Percentiles rank a stretch among this genome's conserved stretches.
phyloP scores from a whole-genome alignment of 2,113 vertebrate genomes.

The Noctilio leporinus region DNA sequence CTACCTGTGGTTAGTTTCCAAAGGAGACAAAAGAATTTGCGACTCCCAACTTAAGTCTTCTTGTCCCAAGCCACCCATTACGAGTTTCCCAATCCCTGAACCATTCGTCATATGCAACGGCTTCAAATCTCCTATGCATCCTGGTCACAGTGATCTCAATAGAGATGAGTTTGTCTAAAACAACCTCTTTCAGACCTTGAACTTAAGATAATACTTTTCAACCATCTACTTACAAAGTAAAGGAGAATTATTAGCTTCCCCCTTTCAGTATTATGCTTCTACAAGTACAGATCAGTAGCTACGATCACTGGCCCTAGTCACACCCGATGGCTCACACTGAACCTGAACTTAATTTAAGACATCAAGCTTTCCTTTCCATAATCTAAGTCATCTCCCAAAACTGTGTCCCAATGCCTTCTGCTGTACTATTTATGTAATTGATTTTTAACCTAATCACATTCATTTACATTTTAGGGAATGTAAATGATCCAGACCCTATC shows the following conservation, averaged over 20 bases:
- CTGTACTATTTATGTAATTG: background rate
- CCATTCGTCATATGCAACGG: background rate
- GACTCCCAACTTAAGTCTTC: background rate
- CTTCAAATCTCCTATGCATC: background rate
- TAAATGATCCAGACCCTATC: conserved; percentile 21
- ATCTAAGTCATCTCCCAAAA: background rate
- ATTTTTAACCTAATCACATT: background rate
- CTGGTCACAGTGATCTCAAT: background rate
- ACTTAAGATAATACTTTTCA: background rate
- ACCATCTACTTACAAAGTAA: background rate
- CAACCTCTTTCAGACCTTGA: background rate
- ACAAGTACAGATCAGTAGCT: background rate
- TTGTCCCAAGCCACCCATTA: background rate
- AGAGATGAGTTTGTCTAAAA: background rate
- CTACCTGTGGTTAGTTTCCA: background rate
- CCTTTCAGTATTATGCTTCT: background rate
- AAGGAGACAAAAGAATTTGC: background rate
- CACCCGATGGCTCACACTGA: background rate
- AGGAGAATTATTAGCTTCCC: background rate
- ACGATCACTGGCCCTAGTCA: background rate
- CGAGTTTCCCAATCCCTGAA: background rate
- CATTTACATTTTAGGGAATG: conserved; percentile 14
- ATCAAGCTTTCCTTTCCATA: background rate
- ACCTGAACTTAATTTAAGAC: background rate
- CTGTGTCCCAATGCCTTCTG: background rate